Evolutionary conservation across 2,888 invertebrate genomes (phyloP).

Genomic region (Alitta virens): DNA sequence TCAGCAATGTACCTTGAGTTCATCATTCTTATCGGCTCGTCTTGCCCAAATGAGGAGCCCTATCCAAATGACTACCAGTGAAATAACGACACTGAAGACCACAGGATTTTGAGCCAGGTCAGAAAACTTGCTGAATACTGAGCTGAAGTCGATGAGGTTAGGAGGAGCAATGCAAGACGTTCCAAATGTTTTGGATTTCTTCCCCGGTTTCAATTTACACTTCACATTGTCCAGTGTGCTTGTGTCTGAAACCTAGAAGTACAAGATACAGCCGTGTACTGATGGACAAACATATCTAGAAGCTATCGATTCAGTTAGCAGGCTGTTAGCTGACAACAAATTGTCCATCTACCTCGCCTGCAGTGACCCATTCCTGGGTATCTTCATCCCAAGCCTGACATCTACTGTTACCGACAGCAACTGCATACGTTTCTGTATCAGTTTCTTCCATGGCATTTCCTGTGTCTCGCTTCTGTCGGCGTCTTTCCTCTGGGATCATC

Average conservation of each 20-base stretch:
- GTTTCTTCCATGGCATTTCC: slow-evolving; percentile 1
- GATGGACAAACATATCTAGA: too few species aligned
- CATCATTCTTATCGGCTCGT: slow-evolving; percentile 28
- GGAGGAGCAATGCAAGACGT: neutral
- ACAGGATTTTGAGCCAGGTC: neutral
- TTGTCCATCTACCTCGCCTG: slow-evolving; percentile 3
- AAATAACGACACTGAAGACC: neutral
- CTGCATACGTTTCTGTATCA: slow-evolving; percentile 1
- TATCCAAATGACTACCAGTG: slow-evolving; percentile 16
- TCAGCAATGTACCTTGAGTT: slow-evolving; percentile 22
- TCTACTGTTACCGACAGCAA: slow-evolving; percentile 8
- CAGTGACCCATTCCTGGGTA: slow-evolving; percentile 2
- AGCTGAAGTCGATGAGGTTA: neutral
- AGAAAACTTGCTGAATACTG: neutral
- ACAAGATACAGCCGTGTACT: too few species aligned
- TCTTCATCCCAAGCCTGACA: slow-evolving; percentile 7
- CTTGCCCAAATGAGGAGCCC: slow-evolving; percentile 26
- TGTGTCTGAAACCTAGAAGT: neutral
- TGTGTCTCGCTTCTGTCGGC: neutral
- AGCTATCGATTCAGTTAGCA: too few species aligned
- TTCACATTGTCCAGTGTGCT: neutral
- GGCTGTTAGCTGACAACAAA: too few species aligned
- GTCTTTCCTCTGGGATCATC: neutral
- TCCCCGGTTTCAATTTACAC: neutral
- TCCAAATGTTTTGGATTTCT: neutral